Base-by-base conservation (phyloP, 2,888 invertebrate species). In the Drosophila neonasuta region DNA sequence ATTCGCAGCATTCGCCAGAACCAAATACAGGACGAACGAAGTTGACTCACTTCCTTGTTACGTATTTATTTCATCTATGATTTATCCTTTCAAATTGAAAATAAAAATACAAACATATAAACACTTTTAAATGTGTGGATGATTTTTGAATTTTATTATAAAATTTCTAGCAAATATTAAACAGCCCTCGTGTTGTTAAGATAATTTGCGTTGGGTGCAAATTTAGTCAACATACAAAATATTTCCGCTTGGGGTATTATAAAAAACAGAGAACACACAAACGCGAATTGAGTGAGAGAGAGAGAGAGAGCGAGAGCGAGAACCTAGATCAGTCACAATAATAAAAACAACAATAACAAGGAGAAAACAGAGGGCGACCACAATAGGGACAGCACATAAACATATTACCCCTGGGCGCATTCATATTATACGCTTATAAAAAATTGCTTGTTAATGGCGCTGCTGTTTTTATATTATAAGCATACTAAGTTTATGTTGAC, bases 331-430 rank as follows among this genome's bases (percentile, higher is more conserved):
- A 52, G 45, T 32, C 60, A 34, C 49, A 56, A 39, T 17, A 45
- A 48, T 41, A 62, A 36, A 11, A 32, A 30, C 2, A 30, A n/a
- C 3, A 30, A n/a, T 9, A 59, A 24, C 20, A 59, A 36, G 24
- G 36, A 42, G 46, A 39, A 45, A 49, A 52, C 36, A 52, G 11
- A 41, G 24, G 13, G 48, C 41, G 36, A 34, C 46, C 46, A 62
- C 44, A 62, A 55, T 55, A n/a, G 56, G 63, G 64, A 62, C 70
- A 63, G 42, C 54, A 64, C 62, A 74, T 74, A 77, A 82, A 71
- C 66, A 77, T 64, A 71, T 79, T 74, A 62, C 80, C 77, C 80
- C 55, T 58, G 82, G 80, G 77, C 58, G 42, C 64, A 74, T 70
- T 48, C 58, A 75, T 72, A 79, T 80, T 83, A 83, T 77, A 44